Conservation (phyloP, 2,888 invertebrate species). For the Apotomis turbidana region DNA sequence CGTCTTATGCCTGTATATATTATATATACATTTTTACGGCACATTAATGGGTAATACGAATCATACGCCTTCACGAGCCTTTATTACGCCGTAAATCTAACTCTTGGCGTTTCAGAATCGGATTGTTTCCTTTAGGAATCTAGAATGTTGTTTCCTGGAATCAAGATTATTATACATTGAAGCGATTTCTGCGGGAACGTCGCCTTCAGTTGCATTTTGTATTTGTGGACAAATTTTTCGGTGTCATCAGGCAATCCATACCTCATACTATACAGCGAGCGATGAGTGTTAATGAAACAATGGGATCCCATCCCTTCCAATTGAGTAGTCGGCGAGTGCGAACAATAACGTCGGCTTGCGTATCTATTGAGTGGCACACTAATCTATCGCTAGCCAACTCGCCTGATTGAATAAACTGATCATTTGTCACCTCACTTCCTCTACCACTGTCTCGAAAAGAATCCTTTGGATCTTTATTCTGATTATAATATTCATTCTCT, state of each 20-base stretch:
- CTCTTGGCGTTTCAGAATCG: conserved; percentile 39
- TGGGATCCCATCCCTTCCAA: background rate
- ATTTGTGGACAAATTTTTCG: background rate
- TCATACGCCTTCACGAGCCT: conserved; percentile 49
- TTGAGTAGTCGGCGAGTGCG: conserved; percentile 1
- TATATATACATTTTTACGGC: conserved; percentile 39
- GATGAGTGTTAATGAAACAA: conserved; percentile 10
- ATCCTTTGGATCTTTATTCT: conserved; percentile 30
- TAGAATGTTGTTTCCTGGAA: conserved; percentile 23
- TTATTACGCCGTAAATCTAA: conserved; percentile 47
- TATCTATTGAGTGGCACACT: conserved; percentile 23
- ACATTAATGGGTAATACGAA: conserved; percentile 51
- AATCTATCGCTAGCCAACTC: conserved; percentile 27
- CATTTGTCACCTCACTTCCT: conserved; percentile 32
- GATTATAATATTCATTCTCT: conserved; percentile 20
- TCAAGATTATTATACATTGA: conserved; percentile 5
- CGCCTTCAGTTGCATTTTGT: conserved; percentile 17
- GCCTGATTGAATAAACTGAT: conserved; percentile 34
- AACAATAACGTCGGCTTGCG: conserved; percentile 15
- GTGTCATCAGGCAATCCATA: background rate
- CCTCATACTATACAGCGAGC: background rate
- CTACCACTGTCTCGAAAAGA: conserved; percentile 4
- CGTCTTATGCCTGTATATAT: conserved; percentile 40
- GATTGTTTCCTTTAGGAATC: conserved; percentile 30
- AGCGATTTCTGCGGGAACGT: conserved; percentile 16